Conservation (phyloP, 1,140 invertebrate genomes). For the Drosophila mojavensis region DNA sequence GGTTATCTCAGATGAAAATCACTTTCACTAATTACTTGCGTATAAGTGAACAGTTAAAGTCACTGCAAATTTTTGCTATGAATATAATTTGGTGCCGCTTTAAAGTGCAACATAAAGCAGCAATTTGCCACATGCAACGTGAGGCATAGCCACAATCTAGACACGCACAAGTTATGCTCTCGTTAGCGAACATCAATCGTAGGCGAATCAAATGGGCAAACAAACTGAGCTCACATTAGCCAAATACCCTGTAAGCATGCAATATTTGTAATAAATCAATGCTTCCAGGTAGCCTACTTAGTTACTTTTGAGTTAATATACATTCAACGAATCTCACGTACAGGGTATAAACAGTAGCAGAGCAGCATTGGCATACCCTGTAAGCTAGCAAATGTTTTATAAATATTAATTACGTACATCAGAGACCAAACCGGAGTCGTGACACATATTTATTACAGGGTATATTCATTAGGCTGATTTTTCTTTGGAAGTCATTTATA, state of each 20-base stretch:
- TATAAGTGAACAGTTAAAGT: conserved; percentile 16
- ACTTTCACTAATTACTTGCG: conserved; percentile 14
- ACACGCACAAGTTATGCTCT: conserved; percentile 74
- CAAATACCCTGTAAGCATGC: conserved; percentile 18
- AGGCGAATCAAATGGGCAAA: not conserved
- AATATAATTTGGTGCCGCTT: conserved; percentile 16
- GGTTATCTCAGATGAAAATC: not conserved
- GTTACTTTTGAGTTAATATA: too few species aligned
- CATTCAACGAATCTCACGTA: too few species aligned
- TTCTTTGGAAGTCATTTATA: too few species aligned
- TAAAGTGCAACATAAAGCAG: conserved; percentile 57
- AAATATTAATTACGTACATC: too few species aligned
- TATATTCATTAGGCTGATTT: too few species aligned
- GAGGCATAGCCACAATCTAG: conserved; percentile 40
- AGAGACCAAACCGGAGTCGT: too few species aligned
- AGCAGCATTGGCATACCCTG: too few species aligned
- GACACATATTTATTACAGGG: too few species aligned
- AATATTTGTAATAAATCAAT: not conserved
- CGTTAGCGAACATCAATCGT: conserved; percentile 68
- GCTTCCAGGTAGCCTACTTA: too few species aligned
- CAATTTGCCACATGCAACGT: conserved; percentile 70
- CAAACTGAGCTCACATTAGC: not conserved
- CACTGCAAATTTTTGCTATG: conserved; percentile 1
- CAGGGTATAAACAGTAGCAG: too few species aligned
- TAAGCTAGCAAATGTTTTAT: too few species aligned